Evolutionary conservation across 2,888 invertebrate species (phyloP).

Genomic region (Barypeithes pellucidus): DNA sequence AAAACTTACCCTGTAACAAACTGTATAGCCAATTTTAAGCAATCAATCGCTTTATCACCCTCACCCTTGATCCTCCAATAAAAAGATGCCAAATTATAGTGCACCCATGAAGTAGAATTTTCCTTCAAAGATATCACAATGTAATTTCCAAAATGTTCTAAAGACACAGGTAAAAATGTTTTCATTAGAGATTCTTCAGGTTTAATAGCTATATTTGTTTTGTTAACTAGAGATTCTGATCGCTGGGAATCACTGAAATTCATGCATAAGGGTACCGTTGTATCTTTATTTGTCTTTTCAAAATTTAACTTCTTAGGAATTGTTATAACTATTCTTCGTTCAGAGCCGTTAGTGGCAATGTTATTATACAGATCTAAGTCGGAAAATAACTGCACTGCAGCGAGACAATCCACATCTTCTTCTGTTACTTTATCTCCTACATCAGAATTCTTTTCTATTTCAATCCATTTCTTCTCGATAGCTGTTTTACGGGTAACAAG

Average conservation of each 20-base stretch:
- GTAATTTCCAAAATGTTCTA: conserved; percentile 76
- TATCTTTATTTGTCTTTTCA: conserved; percentile 60
- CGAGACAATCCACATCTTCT: conserved; percentile 78
- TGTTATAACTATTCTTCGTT: conserved; percentile 70
- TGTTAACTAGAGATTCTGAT: conserved; percentile 51
- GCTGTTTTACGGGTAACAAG: conserved; percentile 76
- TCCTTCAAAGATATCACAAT: conserved; percentile 76
- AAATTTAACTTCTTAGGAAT: conserved; percentile 55
- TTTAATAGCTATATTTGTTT: conserved; percentile 52
- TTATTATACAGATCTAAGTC: conserved; percentile 80
- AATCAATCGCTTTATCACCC: conserved; percentile 85
- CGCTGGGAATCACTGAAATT: conserved; percentile 57
- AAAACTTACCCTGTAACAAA: conserved; percentile 80
- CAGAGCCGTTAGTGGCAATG: conserved; percentile 75
- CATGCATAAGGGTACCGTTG: conserved; percentile 64
- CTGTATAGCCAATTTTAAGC: conserved; percentile 83
- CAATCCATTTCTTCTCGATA: conserved; percentile 76
- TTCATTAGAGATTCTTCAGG: conserved; percentile 72
- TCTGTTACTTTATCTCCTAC: conserved; percentile 75
- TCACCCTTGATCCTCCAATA: conserved; percentile 86
- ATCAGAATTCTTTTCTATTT: conserved; percentile 76
- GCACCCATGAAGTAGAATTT: conserved; percentile 84
- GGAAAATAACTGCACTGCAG: conserved; percentile 77
- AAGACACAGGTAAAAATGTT: conserved; percentile 67
- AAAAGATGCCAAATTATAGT: conserved; percentile 85